Percentiles rank a stretch among this genome's conserved stretches.
These are phyloP conservation scores for Micrasema minimum DNA, from an alignment of 1,140 invertebrate species.

Conservation along the genomic window DNA sequence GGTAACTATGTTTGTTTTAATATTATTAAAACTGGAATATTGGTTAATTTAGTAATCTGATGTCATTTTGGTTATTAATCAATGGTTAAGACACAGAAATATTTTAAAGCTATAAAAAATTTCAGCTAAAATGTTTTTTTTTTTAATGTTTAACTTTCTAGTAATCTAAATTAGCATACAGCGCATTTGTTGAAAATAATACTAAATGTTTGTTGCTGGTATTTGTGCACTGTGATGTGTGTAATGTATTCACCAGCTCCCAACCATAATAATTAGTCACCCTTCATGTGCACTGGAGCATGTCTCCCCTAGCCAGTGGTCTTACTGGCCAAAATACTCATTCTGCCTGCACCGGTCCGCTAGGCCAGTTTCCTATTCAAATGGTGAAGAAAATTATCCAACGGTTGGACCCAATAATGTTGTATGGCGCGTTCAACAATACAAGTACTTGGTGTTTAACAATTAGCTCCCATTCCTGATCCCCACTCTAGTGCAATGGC, in stretches of 20 bases:
- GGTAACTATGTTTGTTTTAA: too few species aligned
- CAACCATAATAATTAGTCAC: constrained; percentile 66
- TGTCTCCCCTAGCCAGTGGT: constrained; percentile 61
- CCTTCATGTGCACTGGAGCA: constrained; percentile 66
- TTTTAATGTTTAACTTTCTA: too few species aligned
- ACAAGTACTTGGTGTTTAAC: constrained; percentile 15
- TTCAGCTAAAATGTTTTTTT: too few species aligned
- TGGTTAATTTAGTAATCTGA: too few species aligned
- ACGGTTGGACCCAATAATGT: not conserved
- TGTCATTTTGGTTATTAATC: too few species aligned
- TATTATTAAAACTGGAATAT: too few species aligned
- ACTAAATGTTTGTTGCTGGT: not conserved
- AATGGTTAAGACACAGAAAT: too few species aligned
- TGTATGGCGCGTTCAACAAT: constrained; percentile 12
- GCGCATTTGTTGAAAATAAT: too few species aligned
- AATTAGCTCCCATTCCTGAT: constrained; percentile 39
- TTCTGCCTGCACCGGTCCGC: constrained; percentile 42
- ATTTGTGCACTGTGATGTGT: constrained; percentile 49
- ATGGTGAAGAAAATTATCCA: not conserved
- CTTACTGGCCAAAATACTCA: constrained; percentile 48
- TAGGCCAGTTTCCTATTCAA: constrained; percentile 14
- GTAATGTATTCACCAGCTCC: constrained; percentile 63
- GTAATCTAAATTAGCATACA: too few species aligned
- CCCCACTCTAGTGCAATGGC: constrained; percentile 40
- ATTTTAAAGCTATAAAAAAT: too few species aligned